Percentiles rank a stretch among this genome's conserved stretches.
Evolutionary conservation across 2,113 vertebrate genomes (phyloP).

Genomic region (Xyrauchen texanus): DNA sequence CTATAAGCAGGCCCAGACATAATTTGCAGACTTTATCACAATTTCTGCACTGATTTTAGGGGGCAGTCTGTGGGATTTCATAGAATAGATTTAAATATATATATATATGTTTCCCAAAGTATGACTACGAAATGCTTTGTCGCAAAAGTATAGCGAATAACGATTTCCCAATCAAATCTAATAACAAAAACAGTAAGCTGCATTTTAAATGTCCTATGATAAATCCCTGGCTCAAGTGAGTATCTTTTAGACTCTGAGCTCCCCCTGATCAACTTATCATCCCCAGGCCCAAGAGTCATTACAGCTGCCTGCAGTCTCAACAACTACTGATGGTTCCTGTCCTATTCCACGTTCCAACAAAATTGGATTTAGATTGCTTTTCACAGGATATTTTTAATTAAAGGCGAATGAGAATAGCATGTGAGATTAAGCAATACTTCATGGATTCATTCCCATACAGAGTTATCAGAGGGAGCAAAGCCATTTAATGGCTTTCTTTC

Average conservation of each 20-base stretch:
- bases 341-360: conserved; percentile 58
- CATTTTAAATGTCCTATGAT: conserved; percentile 10
- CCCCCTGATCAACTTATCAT: conserved; percentile 35
- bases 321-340: conserved; percentile 40
- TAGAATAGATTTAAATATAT: too few species aligned
- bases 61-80: too few species aligned
- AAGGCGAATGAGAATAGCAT: conserved; percentile 71
- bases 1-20: background rate
- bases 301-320: conserved; percentile 21
- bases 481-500: conserved; percentile 40
- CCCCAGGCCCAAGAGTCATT: conserved; percentile 31
- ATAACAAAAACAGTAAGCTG: conserved; percentile 7
- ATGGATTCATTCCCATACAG: conserved; percentile 65
- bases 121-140: background rate
- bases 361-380: conserved; percentile 76
- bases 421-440: conserved; percentile 69
- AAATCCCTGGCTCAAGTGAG: background rate
- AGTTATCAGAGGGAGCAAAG: conserved; percentile 39
- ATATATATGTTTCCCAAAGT: too few species aligned
- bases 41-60: too few species aligned
- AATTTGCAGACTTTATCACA: too few species aligned
- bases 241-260: conserved; percentile 31
- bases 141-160: background rate
- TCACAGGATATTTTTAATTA: conserved; percentile 77
- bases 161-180: background rate